phyloP scores from a whole-genome alignment of 2,113 vertebrate species.

The Variabilichromis moorii region DNA sequence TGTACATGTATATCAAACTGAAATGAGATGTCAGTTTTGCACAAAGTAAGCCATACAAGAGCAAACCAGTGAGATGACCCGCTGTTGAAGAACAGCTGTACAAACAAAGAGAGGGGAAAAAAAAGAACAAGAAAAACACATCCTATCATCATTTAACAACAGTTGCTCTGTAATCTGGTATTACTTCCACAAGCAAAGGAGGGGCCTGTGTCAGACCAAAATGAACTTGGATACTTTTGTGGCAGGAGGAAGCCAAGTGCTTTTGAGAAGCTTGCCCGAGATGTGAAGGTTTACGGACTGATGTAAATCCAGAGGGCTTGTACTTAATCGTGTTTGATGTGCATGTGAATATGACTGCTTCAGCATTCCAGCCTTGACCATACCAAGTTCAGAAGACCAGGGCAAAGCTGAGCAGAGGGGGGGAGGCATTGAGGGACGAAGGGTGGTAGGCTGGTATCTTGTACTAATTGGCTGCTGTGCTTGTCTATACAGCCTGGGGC shows the following conservation, averaged over 20 bases:
- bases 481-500: slow-evolving; percentile 35
- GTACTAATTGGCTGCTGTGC: slow-evolving; percentile 52
- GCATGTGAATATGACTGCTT: slow-evolving; percentile 60
- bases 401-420: neutral
- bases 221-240: slow-evolving; percentile 64
- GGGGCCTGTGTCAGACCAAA: slow-evolving; percentile 57
- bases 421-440: neutral
- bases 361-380: slow-evolving; percentile 46
- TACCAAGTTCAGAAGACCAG: slow-evolving; percentile 48
- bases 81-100: slow-evolving; percentile 74
- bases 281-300: slow-evolving; percentile 57
- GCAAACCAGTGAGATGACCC: slow-evolving; percentile 57
- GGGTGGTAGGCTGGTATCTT: slow-evolving; percentile 2
- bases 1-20: slow-evolving; percentile 59
- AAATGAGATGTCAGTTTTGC: slow-evolving; percentile 69
- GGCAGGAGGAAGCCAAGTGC: slow-evolving; percentile 55
- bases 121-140: slow-evolving; percentile 71
- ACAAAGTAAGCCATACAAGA: slow-evolving; percentile 59
- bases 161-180: slow-evolving; percentile 78
- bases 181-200: slow-evolving; percentile 73
- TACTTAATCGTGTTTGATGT: slow-evolving; percentile 67
- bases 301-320: slow-evolving; percentile 60
- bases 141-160: slow-evolving; percentile 78
- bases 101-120: slow-evolving; percentile 59
- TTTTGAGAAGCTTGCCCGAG: slow-evolving; percentile 56